These are phyloP conservation scores for Perithous albicinctus DNA, from an alignment of 2,888 invertebrate genomes.

Conservation along the genomic window DNA sequence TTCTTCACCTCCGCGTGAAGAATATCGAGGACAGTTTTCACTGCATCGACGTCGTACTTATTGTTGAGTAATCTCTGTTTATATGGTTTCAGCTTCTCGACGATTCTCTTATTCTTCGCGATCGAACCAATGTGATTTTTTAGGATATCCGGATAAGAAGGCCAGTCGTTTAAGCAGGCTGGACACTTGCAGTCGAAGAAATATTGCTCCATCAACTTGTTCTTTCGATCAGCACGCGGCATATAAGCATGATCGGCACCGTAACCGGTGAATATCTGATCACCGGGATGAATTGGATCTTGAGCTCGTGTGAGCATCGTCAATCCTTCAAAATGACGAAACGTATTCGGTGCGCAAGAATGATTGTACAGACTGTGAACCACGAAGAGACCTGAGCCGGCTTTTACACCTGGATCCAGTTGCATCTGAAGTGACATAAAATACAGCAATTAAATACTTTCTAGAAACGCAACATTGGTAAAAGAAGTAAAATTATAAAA, in stretches of 20 bases:
- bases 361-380: conserved; percentile 82
- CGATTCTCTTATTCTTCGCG: conserved; percentile 76
- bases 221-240: conserved; percentile 75
- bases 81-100: conserved; percentile 78
- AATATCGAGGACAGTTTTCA: conserved; percentile 78
- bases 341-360: conserved; percentile 82
- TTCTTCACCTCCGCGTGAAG: conserved; percentile 77
- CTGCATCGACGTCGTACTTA: conserved; percentile 82
- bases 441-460: not conserved
- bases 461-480: not conserved
- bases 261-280: conserved; percentile 82
- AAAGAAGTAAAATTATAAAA: not conserved
- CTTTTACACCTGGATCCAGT: conserved; percentile 80
- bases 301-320: conserved; percentile 82
- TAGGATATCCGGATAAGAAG: conserved; percentile 79
- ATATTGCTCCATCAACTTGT: conserved; percentile 81
- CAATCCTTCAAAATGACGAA: conserved; percentile 81
- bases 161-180: conserved; percentile 81
- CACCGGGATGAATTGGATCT: conserved; percentile 79
- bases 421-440: conserved; percentile 76
- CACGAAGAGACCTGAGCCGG: conserved; percentile 82
- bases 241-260: conserved; percentile 82
- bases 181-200: conserved; percentile 81
- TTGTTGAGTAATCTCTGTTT: conserved; percentile 77
- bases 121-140: conserved; percentile 80